Conservation (phyloP, 2,113 vertebrate species). For the Petrocephalus microphthalmus region DNA sequence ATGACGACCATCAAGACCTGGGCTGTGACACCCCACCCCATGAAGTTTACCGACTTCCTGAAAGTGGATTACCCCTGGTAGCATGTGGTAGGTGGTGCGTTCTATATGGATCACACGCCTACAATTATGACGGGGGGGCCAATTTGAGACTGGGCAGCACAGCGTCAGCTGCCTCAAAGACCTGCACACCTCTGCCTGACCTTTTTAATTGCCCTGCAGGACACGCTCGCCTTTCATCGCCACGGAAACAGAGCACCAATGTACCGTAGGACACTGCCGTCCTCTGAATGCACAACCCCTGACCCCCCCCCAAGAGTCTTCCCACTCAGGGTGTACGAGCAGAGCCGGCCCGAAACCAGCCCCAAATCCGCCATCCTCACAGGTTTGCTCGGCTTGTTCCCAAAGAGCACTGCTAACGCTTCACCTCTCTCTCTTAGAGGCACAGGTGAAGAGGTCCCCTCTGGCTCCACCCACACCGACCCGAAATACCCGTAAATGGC, state of each 20-base stretch:
- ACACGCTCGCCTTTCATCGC: neutral
- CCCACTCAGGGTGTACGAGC: neutral
- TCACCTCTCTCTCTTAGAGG: neutral
- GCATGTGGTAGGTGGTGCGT: neutral
- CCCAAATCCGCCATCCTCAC: neutral
- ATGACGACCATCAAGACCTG: neutral
- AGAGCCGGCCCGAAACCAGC: neutral
- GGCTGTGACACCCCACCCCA: neutral
- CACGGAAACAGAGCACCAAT: neutral
- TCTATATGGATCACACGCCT: neutral
- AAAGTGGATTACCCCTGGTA: neutral
- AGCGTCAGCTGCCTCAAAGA: neutral
- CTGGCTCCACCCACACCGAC: neutral
- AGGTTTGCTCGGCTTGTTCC: neutral
- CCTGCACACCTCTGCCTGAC: neutral
- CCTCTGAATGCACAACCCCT: neutral
- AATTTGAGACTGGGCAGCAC: neutral
- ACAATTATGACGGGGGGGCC: neutral
- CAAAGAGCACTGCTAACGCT: neutral
- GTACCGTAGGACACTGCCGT: neutral
- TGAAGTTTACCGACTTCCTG: neutral
- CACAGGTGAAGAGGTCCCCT: neutral
- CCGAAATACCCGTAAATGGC: neutral
- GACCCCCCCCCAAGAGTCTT: neutral
- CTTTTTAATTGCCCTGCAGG: neutral